Base-by-base conservation (phyloP, 2,888 invertebrate genomes). In the Sacculina carcini region DNA sequence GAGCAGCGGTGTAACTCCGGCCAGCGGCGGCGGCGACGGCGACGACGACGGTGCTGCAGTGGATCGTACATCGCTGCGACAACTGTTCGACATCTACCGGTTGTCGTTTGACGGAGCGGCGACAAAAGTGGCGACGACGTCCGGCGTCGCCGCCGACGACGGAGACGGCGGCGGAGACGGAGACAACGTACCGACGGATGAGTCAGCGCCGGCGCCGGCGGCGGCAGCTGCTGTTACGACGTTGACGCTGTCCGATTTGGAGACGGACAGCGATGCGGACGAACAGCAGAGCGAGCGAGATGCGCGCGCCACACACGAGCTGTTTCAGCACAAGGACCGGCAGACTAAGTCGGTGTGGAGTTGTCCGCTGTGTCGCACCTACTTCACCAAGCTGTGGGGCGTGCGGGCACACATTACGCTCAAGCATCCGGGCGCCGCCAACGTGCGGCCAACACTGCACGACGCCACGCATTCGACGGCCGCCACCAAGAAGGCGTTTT, bases 51-150 rank as follows among this genome's bases (percentile, higher is more conserved):
- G 44, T 28, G 44, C 44, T n/a, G n/a, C n/a, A n/a, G n/a, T n/a
- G n/a, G n/a, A n/a, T n/a, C n/a, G n/a, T n/a, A n/a, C n/a, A n/a
- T n/a, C n/a, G n/a, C n/a, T 44, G 44, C 28, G 44, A 26, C 44
- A 44, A 29, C 44, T 44, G 44, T 44, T 44, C 44, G 44, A 44
- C 2, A n/a, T 26, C 16, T 44, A 44, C 44, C n/a, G n/a, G n/a
- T n/a, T n/a, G n/a, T n/a, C n/a, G n/a, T n/a, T n/a, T n/a, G n/a
- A n/a, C n/a, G n/a, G n/a, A n/a, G n/a, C n/a, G n/a, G n/a, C n/a
- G n/a, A n/a, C n/a, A n/a, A n/a, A n/a, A n/a, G n/a, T n/a, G n/a
- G n/a, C n/a, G n/a, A n/a, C n/a, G n/a, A n/a, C n/a, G n/a, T n/a
- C n/a, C n/a, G n/a, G n/a, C n/a, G n/a, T n/a, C n/a, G n/a, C n/a